Base-by-base conservation (phyloP, 2,113 vertebrate species). In the Tetraodon nigroviridis region DNA sequence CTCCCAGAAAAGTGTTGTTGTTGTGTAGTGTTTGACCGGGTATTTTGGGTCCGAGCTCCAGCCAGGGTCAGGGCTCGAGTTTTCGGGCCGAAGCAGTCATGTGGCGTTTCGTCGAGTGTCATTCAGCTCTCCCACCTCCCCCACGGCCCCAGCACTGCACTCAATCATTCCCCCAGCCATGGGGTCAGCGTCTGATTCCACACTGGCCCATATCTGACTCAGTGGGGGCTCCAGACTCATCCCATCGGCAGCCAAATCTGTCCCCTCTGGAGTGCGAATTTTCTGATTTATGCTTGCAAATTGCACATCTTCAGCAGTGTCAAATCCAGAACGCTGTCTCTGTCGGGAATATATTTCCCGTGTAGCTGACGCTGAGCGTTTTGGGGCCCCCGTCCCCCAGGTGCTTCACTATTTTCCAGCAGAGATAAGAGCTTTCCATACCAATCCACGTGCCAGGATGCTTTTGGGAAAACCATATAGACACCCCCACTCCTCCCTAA, bases 261-360 rank as follows among this genome's bases (percentile, higher is more conserved):
- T 86, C 79, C 80, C 76, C 73, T 74, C 86, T 82, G 73, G 85
- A 82, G 77, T 89, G 67, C 64, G 78, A 84, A 78, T 83, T 88
- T 80, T 90, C 10, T 7, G 66, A 84, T 86, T 78, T 83, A 74
- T 72, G 73, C 81, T 80, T 87, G 85, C 81, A 88, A 86, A 79
- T 80, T 80, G 82, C 74, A 81, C 75, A 84, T 86, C 59, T 76
- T 79, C 72, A 83, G 74, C 73, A 44, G 77, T 69, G 81, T 81
- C 71, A 85, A 80, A 71, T 84, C 84, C 84, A 69, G 76, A 79
- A 82, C 71, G 51, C 84, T 84, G 80, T 87, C 80, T 79, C 81
- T 84, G 88, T 82, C 62, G 83, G 84, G 83, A 88, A 90, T 87
- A 78, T 1, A 49, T 85, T 85, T 78, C 76, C 81, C 82, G 71